Base-by-base conservation (phyloP, 2,888 invertebrate species). In the Phaonia tiefii region DNA sequence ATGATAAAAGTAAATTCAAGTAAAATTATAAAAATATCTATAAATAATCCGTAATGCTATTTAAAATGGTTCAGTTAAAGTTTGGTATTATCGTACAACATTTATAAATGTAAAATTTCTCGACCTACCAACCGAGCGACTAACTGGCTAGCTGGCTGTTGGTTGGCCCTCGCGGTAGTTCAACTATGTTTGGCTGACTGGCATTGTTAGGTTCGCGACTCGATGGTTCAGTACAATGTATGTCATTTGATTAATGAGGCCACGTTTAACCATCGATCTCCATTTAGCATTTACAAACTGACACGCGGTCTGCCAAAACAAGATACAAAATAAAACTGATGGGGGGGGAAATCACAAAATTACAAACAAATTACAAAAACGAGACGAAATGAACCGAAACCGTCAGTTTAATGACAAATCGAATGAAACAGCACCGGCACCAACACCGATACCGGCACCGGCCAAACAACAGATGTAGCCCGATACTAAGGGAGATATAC, bases 181-280 rank as follows among this genome's bases (percentile, higher is more conserved):
- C n/a, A n/a, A 44, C 13, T 2, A 13, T 2, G 63, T 13, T 37
- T 63, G 63, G 3, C 42, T 63, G 63, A 17, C 63, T 31, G 39
- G 63, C 63, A 42, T 63, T 63, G 63, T 63, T 39, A 63, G 39
- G 20, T 26, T 0, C 3, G 51, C 51, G 20, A 51, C 51, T 17
- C 20, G 42, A n/a, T 17, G 63, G 63, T 39, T 8, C 31, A 63
- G 37, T 42, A 63, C 63, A 39, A 74, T 51, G 86, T 86, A 84
- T 88, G 87, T 88, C 89, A 86, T 86, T 88, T 88, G 88, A 88
- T 88, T 89, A 88, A 88, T 88, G 88, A 89, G 89, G 86, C 86
- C 89, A 89, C 86, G 87, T 86, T 87, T 86, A 86, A 84, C 87
- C 88, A 88, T 88, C 89, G 88, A 88, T 88, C 88, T 89, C 89